These are phyloP conservation scores for Sterrhoptilus dennistouni DNA, from an alignment of 2,113 vertebrate genomes.

Conservation along the genomic window DNA sequence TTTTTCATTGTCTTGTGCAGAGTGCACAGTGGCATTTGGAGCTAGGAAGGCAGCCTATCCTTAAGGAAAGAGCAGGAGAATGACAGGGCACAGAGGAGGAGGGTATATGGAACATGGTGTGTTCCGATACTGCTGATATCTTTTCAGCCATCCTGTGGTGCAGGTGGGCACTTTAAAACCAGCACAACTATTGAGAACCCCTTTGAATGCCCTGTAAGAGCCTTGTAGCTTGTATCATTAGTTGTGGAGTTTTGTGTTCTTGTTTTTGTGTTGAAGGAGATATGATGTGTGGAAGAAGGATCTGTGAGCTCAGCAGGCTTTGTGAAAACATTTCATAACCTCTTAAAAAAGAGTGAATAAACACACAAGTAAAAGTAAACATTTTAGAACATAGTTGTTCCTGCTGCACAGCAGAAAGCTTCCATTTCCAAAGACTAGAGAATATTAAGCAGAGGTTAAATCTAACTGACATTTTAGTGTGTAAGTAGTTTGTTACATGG, in stretches of 20 bases:
- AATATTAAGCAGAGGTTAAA: background rate
- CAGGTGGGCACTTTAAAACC: background rate
- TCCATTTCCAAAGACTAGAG: background rate
- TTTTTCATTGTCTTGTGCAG: background rate
- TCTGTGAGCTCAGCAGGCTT: background rate
- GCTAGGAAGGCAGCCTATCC: background rate
- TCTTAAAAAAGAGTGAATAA: background rate
- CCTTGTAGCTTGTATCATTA: background rate
- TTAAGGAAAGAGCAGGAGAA: background rate
- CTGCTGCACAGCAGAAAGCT: background rate
- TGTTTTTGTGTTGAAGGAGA: background rate
- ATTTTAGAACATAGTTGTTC: background rate
- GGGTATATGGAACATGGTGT: rapidly evolving
- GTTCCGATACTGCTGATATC: background rate
- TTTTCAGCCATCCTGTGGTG: background rate
- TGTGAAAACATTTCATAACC: background rate
- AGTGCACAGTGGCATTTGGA: background rate
- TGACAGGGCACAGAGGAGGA: background rate
- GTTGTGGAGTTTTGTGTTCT: background rate
- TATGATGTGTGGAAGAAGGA: background rate
- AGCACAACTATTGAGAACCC: background rate
- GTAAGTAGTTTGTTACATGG: background rate
- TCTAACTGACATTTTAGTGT: background rate
- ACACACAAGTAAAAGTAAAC: background rate
- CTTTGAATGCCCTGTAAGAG: background rate